phyloP scores from a whole-genome alignment of 2,113 vertebrate genomes.

The Ctenomys sociabilis region DNA sequence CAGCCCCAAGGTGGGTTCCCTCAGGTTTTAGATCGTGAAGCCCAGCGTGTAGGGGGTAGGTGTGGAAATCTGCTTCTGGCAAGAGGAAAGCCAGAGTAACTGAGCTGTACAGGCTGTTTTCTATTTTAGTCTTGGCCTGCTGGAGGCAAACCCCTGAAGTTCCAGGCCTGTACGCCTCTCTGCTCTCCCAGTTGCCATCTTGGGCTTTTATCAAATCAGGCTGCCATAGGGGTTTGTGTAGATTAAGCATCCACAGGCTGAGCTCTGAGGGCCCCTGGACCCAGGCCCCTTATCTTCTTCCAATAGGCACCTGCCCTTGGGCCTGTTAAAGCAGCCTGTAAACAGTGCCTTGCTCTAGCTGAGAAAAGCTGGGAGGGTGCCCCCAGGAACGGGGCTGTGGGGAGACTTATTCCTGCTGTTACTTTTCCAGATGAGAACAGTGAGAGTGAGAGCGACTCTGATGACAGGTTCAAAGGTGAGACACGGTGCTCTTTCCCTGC shows the following conservation, averaged over 20 bases:
- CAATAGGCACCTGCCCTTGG: neutral
- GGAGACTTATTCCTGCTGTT: constrained; percentile 72
- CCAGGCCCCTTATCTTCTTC: neutral
- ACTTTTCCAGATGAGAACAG: constrained; percentile 97
- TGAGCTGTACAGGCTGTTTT: constrained; percentile 51
- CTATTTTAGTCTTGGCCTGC: constrained; percentile 57
- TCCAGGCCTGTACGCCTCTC: constrained; percentile 32
- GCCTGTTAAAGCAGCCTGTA: neutral
- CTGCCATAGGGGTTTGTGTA: neutral
- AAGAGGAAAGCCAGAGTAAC: constrained; percentile 40
- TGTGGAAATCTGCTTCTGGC: constrained; percentile 41
- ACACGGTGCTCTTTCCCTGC: constrained; percentile 15
- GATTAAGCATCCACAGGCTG: neutral
- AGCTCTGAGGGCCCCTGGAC: constrained; percentile 22
- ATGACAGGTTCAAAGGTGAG: constrained; percentile 99
- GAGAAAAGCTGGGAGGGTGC: neutral
- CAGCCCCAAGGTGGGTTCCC: neutral
- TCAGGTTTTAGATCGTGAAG: neutral
- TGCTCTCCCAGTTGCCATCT: neutral
- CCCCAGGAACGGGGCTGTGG: neutral
- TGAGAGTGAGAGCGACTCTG: constrained; percentile 99
- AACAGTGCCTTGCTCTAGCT: neutral
- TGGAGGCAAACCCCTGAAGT: constrained; percentile 6
- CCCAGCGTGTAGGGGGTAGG: neutral
- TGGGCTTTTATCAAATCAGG: neutral